These are phyloP conservation scores for Tiaroga cobitis DNA, from an alignment of 2,797 vertebrate genomes.

Conservation along the genomic window DNA sequence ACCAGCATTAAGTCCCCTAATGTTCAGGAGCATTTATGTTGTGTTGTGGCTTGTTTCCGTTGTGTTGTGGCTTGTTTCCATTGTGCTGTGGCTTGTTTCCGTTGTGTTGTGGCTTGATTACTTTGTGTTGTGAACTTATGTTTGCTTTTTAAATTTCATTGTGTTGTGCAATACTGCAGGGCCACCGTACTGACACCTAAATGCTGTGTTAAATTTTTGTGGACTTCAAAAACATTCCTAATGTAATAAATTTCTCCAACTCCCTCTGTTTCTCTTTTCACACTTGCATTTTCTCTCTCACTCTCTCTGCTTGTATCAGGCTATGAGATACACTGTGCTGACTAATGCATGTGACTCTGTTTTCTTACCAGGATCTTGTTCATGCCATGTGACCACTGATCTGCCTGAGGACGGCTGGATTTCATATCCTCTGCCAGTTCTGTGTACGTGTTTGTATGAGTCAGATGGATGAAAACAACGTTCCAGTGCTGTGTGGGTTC, in stretches of 20 bases:
- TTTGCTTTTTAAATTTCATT: too few relatives aligned
- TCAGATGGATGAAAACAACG: background rate
- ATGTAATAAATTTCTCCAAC: background rate
- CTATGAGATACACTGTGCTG: background rate
- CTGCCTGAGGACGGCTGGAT: background rate
- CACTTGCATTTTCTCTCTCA: background rate
- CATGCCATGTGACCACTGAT: conserved; percentile 47
- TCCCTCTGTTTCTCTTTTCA: background rate
- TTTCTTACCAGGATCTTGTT: conserved; percentile 54
- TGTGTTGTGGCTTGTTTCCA: too few relatives aligned
- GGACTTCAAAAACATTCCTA: background rate
- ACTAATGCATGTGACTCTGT: conserved; percentile 35
- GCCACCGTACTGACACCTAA: background rate
- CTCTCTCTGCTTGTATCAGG: background rate
- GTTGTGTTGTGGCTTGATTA: too few relatives aligned
- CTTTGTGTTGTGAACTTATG: too few relatives aligned
- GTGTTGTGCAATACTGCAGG: too few relatives aligned
- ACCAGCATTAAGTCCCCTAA: too few relatives aligned
- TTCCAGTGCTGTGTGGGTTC: background rate
- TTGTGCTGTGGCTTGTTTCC: too few relatives aligned
- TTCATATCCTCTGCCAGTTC: background rate
- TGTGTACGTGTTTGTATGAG: background rate
- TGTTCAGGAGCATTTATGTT: too few relatives aligned
- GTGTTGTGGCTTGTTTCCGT: too few relatives aligned
- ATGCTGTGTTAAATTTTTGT: background rate